phyloP scores from a whole-genome alignment of 2,888 invertebrate genomes.

The Embidobia sp. region DNA sequence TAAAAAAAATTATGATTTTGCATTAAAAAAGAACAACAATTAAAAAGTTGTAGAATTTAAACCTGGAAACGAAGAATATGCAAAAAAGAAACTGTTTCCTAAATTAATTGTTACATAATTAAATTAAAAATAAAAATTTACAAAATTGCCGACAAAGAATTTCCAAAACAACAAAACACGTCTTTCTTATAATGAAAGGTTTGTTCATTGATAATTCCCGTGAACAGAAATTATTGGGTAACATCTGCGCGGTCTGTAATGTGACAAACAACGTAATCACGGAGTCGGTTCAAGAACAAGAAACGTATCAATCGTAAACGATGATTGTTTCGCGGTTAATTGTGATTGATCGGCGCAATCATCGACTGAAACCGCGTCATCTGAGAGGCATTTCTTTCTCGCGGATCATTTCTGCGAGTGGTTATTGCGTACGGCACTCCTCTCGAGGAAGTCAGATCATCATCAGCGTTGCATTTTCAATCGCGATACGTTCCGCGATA shows the following conservation, averaged over 20 bases:
- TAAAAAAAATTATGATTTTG: no score
- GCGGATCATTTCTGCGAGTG: slow-evolving; percentile 33
- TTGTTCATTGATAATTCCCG: background rate
- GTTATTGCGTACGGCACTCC: slow-evolving; percentile 53
- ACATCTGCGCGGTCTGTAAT: background rate
- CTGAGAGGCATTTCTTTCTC: slow-evolving; percentile 43
- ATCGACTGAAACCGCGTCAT: slow-evolving; percentile 22
- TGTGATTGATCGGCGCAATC: slow-evolving; percentile 28
- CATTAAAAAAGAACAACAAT: no score
- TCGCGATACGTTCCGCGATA: slow-evolving; percentile 60
- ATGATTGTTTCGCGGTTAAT: slow-evolving; percentile 16
- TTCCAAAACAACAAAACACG: no score
- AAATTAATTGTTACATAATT: no score
- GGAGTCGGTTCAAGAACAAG: slow-evolving; percentile 28
- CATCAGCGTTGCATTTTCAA: slow-evolving; percentile 57
- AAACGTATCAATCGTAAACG: slow-evolving; percentile 35
- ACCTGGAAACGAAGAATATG: no score
- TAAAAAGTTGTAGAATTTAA: no score
- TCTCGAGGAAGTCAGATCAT: slow-evolving; percentile 65
- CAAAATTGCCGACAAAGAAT: no score
- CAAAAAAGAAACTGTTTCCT: no score
- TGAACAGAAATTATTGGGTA: no score
- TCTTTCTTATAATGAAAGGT: background rate
- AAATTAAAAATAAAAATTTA: no score
- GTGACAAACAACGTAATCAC: background rate